phyloP scores from a whole-genome alignment of 2,113 vertebrate genomes.

The Theropithecus gelada region DNA sequence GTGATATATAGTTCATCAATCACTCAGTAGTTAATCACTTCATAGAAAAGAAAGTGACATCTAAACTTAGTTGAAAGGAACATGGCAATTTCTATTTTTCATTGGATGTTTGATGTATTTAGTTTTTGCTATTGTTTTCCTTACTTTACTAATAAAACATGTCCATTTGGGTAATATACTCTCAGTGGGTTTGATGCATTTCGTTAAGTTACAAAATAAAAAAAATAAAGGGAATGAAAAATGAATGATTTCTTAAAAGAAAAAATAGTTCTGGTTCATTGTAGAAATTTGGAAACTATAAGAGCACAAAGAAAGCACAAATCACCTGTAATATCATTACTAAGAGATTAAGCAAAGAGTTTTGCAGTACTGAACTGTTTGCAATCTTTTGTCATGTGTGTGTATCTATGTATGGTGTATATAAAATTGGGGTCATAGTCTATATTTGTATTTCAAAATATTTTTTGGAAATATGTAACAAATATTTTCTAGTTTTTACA shows the following conservation, averaged over 20 bases:
- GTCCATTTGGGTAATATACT: too few species aligned
- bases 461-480: neutral
- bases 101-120: fast-evolving
- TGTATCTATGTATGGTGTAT: fast-evolving
- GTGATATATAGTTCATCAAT: fast-evolving
- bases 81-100: fast-evolving
- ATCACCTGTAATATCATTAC: fast-evolving
- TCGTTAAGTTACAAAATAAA: too few species aligned
- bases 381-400: fast-evolving
- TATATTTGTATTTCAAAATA: neutral
- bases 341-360: fast-evolving
- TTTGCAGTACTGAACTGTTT: neutral
- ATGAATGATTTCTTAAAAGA: too few species aligned
- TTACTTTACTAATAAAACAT: too few species aligned
- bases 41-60: too few species aligned
- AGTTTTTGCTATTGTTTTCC: fast-evolving
- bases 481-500: neutral
- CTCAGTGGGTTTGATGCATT: too few species aligned
- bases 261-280: too few species aligned
- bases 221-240: too few species aligned
- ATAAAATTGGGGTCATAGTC: neutral
- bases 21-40: too few species aligned
- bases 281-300: too few species aligned
- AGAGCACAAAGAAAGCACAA: too few species aligned
- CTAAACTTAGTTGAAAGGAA: fast-evolving